Evolutionary conservation across 2,888 invertebrate genomes (phyloP), one percentile per base, ranked within the genome.

Genomic region (Dasypogon diadema): DNA sequence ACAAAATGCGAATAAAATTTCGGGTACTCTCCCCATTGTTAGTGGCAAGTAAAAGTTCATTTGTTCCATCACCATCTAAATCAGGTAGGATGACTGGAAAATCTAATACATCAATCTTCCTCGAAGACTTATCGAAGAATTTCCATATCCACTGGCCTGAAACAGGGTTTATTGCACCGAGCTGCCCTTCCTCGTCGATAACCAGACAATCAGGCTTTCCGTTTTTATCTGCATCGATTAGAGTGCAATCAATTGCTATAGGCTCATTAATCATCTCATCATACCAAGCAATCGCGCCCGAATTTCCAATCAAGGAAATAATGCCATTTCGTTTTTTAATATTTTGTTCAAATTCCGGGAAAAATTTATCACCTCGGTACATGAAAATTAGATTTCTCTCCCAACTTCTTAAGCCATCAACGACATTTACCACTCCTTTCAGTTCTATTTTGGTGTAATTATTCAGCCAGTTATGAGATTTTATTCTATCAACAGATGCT

Each of bases 21-120:
- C 90, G 89, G 63, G 88, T 87, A 75, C 85, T 85, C 78, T 87
- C 88, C 0, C 88, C 87, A 2, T 79, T 79, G 22, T 88, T 89
- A 1, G 88, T 89, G 3, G 89, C 88, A 21, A 91, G 89, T 18
- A 93, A 83, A 30, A 94, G 87, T 80, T 94, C 94, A 82, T 89
- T 88, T 0, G 92, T 89, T 26, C 89, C 89, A 83, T 94, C 94
- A 2, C 88, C 88, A 84, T 94, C 90, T 78, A 93, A 86, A 82
- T 94, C 94, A 54, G 92, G 91, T 75, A 94, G 84, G 42, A 91
- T 85, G 0, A 93, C 86, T 0, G 94, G 94, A 81, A 93, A 91
- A 79, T 91, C 91, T 72, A 91, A 87, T 8, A 89, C 87, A 70
- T 87, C 88, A 54, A 91, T 87, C 77, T 89, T 88, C 0, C 80